A percentile compares a stretch with the other conserved stretches of the same genome.
Evolutionary conservation across 92 coral and sea anemone genomes (phyloP).

Genomic region (Zoanthus solanderi): DNA sequence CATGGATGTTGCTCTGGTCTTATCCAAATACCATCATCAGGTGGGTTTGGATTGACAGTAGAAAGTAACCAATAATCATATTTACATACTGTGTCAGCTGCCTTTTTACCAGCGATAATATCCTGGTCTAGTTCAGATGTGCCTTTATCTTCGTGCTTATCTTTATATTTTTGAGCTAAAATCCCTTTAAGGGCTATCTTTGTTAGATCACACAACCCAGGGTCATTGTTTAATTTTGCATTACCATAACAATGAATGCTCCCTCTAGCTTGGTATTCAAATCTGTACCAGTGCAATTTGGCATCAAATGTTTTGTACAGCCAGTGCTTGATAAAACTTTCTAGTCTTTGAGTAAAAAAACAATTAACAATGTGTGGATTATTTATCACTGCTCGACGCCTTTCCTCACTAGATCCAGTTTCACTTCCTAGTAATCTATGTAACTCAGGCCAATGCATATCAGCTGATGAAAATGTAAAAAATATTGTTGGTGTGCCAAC

Average conservation of each 20-base stretch:
- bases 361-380: slow-evolving; percentile 63
- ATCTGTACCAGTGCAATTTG: slow-evolving; percentile 86
- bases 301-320: slow-evolving; percentile 79
- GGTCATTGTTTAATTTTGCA: slow-evolving; percentile 80
- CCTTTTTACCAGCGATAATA: slow-evolving; percentile 73
- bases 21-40: slow-evolving; percentile 72
- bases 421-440: background rate
- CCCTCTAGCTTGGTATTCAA: slow-evolving; percentile 85
- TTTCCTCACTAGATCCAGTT: slow-evolving; percentile 59
- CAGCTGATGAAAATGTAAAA: background rate
- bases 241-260: slow-evolving; percentile 82
- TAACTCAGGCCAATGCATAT: background rate
- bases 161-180: slow-evolving; percentile 80
- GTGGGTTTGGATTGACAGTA: slow-evolving; percentile 79
- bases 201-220: slow-evolving; percentile 81
- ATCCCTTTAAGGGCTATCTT: slow-evolving; percentile 76
- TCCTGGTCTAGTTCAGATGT: slow-evolving; percentile 66
- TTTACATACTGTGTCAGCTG: slow-evolving; percentile 74
- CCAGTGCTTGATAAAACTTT: slow-evolving; percentile 83
- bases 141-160: slow-evolving; percentile 62
- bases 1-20: slow-evolving; percentile 70
- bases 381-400: slow-evolving; percentile 56
- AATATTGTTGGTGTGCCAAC: slow-evolving; percentile 11
- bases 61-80: slow-evolving; percentile 84
- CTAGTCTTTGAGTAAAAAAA: slow-evolving; percentile 84